These are phyloP conservation scores for Dasypolia templi DNA, from an alignment of 2,888 invertebrate species.

Conservation along the genomic window DNA sequence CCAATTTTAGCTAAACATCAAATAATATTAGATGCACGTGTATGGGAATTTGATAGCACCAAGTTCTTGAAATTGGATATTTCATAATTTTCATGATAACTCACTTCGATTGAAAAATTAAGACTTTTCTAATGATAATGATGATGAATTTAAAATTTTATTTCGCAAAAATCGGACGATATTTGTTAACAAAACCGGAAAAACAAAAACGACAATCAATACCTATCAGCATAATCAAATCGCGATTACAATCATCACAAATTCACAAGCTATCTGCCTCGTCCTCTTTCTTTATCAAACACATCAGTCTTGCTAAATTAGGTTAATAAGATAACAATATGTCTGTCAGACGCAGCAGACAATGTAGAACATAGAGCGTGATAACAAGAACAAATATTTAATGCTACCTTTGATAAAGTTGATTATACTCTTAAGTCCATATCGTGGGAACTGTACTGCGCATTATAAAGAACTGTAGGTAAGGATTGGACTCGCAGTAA, in stretches of 20 bases:
- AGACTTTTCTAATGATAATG: neutral
- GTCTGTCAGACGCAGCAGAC: slow-evolving; percentile 28
- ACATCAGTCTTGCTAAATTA: slow-evolving; percentile 50
- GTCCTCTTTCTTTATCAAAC: slow-evolving; percentile 42
- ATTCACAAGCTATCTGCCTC: neutral
- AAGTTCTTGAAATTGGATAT: neutral
- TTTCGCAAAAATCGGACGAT: neutral
- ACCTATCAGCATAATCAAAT: slow-evolving; percentile 19
- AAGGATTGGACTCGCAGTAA: neutral
- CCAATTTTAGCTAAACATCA: neutral
- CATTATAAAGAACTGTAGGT: slow-evolving; percentile 3
- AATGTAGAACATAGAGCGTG: slow-evolving; percentile 45
- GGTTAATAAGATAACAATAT: slow-evolving; percentile 60
- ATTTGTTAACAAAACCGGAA: slow-evolving; percentile 5
- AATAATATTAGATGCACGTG: neutral
- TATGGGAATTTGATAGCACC: neutral
- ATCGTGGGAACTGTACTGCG: slow-evolving; percentile 58
- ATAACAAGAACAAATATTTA: slow-evolving; percentile 58
- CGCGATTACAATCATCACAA: slow-evolving; percentile 31
- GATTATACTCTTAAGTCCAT: slow-evolving; percentile 8
- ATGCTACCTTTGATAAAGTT: slow-evolving; percentile 46
- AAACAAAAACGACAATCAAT: neutral
- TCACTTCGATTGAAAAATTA: neutral
- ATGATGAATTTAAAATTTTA: neutral
- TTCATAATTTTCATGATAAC: neutral